Percentiles rank a stretch among this genome's conserved stretches.
Conservation (phyloP, 2,797 vertebrate species). For the Amphiprion clarkii region DNA sequence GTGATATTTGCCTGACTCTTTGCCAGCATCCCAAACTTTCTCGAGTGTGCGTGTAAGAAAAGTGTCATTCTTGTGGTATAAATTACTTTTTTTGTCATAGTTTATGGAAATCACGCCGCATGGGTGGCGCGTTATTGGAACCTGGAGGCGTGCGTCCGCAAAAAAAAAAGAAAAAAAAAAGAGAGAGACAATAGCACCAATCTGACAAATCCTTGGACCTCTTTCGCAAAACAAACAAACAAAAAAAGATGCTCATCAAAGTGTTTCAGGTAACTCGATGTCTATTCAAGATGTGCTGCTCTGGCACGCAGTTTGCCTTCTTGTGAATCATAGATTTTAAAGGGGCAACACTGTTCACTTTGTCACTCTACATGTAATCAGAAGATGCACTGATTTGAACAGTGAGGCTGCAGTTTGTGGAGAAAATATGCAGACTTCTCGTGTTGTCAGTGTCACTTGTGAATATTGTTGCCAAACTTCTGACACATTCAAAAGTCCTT, state of each 20-base stretch:
- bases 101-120: conserved; percentile 73
- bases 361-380: not conserved
- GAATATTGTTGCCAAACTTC: conserved; percentile 56
- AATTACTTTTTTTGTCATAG: conserved; percentile 70
- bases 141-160: conserved; percentile 58
- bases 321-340: conserved; percentile 14
- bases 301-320: conserved; percentile 17
- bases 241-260: conserved; percentile 46
- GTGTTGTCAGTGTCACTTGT: conserved; percentile 37
- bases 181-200: conserved; percentile 54
- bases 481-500: conserved; percentile 49
- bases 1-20: conserved; percentile 84
- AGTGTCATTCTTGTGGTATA: conserved; percentile 75
- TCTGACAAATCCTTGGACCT: conserved; percentile 59
- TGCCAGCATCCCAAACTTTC: conserved; percentile 81
- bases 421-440: too few relatives aligned
- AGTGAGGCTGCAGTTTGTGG: not conserved
- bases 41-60: conserved; percentile 69
- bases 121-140: conserved; percentile 63
- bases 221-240: conserved; percentile 4
- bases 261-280: conserved; percentile 43
- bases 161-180: not conserved
- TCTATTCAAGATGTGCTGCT: conserved; percentile 31
- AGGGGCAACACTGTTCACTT: not conserved
- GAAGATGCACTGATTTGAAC: conserved; percentile 6